Base-by-base conservation (phyloP, 2,113 vertebrate species). In the Myanophis thanlyinensis region DNA sequence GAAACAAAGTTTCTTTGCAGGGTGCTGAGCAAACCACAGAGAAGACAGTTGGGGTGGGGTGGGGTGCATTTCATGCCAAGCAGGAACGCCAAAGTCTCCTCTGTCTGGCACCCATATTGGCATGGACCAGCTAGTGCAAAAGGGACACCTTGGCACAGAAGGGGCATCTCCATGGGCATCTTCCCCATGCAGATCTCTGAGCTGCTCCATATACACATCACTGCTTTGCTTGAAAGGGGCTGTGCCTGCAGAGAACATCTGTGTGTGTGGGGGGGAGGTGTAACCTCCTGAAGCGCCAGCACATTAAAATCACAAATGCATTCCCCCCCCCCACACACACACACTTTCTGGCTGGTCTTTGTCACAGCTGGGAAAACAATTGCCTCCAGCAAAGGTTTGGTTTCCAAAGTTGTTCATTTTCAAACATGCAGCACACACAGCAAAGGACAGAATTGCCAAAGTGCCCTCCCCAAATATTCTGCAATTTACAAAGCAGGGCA, bases 331-430 rank as follows among this genome's bases (percentile, higher is more conserved):
- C 7, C 13, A 1, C 51, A n/a, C n/a, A n/a, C n/a, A n/a, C n/a
- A n/a, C n/a, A n/a, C n/a, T n/a, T 27, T 30, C 56, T 8, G 23
- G 54, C 44, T 27, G 27, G 46, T 67, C 56, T 48, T 67, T 49
- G 30, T 47, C 89, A 49, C 89, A 90, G 89, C 89, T 90, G 56
- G 89, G 46, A 20, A 59, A 90, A 67, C 46, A 62, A 35, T 35
- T 0, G 89, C 56, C 46, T 30, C 46, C 46, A 48, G 59, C 56
- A 62, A 35, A 67, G 89, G 44, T 9, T 54, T 67, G 9, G 12
- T 67, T 18, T 62, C 44, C 89, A 48, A 22, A n/a, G 46, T 49
- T 90, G 89, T 30, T 49, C 56, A n/a, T 90, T 62, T 48, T 18
- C 40, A 89, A 62, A 30, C 46, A 62, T 12, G 56, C 88, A 48